Conservation (phyloP, 2,888 invertebrate genomes). For the Andrena fulva region DNA sequence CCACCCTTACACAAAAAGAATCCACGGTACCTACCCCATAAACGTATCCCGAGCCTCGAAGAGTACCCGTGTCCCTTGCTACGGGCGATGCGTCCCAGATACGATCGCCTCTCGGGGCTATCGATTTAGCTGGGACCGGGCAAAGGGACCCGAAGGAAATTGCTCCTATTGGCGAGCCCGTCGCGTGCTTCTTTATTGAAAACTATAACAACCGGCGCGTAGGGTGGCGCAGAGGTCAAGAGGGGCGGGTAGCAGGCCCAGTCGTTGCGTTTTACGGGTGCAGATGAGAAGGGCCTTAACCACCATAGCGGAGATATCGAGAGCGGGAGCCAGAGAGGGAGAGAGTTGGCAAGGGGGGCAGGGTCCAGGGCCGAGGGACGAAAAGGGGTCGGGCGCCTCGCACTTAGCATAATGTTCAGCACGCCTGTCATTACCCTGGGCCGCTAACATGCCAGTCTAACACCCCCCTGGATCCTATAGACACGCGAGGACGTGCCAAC, state of each 20-base stretch:
- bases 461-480: conserved; percentile 58
- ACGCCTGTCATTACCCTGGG: conserved; percentile 74
- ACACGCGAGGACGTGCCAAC: conserved; percentile 71
- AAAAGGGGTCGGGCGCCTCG: conserved; percentile 59
- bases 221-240: conserved; percentile 25
- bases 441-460: conserved; percentile 73
- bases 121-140: conserved; percentile 37
- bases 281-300: conserved; percentile 64
- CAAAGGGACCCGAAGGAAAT: conserved; percentile 46
- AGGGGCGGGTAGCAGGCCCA: conserved; percentile 1
- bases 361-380: conserved; percentile 28
- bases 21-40: not conserved
- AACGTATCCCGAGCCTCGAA: not conserved
- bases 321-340: conserved; percentile 17
- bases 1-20: too few species aligned
- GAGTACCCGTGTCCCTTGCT: conserved; percentile 7
- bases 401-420: conserved; percentile 76
- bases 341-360: not conserved
- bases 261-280: conserved; percentile 43
- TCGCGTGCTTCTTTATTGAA: conserved; percentile 73
- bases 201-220: conserved; percentile 52
- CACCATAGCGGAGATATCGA: conserved; percentile 39
- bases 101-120: conserved; percentile 45
- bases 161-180: conserved; percentile 31
- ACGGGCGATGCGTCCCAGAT: conserved; percentile 19